phyloP scores from a whole-genome alignment of 2,113 vertebrate genomes.

The Engraulis encrasicolus region DNA sequence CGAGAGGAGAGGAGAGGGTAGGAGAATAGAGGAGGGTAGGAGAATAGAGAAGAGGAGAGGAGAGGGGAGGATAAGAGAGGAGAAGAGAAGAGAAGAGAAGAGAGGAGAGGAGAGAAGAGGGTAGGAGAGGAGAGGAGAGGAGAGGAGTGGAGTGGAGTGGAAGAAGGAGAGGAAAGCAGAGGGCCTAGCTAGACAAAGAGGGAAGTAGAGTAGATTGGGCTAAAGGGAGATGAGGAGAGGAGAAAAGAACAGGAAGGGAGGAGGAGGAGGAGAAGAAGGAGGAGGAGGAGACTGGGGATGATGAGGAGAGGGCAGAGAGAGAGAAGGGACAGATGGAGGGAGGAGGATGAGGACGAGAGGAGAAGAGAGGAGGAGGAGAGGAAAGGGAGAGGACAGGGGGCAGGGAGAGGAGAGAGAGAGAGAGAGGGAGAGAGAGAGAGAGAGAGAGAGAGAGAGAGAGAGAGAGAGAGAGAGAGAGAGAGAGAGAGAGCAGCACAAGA shows the following conservation, averaged over 20 bases:
- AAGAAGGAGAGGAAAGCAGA: too few species aligned
- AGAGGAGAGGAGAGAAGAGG: too few species aligned
- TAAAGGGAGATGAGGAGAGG: background rate
- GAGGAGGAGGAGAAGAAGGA: background rate
- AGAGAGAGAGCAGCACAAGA: background rate
- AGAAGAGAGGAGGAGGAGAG: background rate
- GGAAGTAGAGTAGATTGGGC: too few species aligned
- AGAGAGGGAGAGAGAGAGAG: too few species aligned
- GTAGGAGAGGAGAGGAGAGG: background rate
- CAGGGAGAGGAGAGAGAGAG: background rate
- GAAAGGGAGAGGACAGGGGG: too few species aligned
- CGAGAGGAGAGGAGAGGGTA: too few species aligned
- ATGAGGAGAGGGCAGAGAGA: background rate
- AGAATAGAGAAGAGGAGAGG: background rate
- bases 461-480: background rate
- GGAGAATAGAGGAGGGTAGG: too few species aligned
- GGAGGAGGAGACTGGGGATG: background rate
- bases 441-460: background rate
- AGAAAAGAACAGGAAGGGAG: background rate
- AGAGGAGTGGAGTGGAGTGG: background rate
- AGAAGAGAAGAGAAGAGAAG: background rate
- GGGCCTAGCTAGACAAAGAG: background rate
- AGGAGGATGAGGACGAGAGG: background rate
- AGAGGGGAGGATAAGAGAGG: background rate
- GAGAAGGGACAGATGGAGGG: too few species aligned